Evolutionary conservation across 2,113 vertebrate genomes (phyloP).

Genomic region (Pachycephala philippinensis): DNA sequence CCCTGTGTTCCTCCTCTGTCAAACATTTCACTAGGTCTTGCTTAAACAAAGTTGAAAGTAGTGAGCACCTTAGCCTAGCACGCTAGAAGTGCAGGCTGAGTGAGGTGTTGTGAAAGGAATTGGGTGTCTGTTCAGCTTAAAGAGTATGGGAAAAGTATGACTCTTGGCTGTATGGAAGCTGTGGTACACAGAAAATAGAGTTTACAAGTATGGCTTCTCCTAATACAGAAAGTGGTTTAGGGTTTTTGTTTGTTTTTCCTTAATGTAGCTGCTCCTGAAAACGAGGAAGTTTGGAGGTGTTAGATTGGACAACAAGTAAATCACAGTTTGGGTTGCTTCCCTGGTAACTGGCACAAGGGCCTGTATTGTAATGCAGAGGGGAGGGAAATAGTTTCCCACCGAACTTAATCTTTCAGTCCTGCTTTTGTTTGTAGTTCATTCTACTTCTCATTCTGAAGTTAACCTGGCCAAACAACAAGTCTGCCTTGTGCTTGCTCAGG

Average conservation of each 20-base stretch:
- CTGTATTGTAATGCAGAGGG: neutral
- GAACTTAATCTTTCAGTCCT: neutral
- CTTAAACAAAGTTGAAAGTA: neutral
- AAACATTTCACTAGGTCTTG: neutral
- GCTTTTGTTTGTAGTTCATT: neutral
- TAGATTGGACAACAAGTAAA: neutral
- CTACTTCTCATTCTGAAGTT: neutral
- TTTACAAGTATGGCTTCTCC: neutral
- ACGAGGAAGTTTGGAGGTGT: neutral
- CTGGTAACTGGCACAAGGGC: neutral
- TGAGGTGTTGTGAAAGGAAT: neutral
- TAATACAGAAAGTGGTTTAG: neutral
- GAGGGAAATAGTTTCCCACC: neutral
- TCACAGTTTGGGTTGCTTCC: neutral
- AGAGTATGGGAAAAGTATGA: neutral
- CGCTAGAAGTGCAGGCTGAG: neutral
- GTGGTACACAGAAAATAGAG: neutral
- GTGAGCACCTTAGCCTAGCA: neutral
- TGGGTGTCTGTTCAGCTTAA: neutral
- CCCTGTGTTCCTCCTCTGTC: neutral
- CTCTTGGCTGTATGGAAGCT: neutral
- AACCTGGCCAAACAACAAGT: neutral
- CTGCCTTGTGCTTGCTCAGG: neutral
- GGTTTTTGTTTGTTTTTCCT: neutral
- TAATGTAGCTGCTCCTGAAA: neutral